A percentile compares a stretch with the other conserved stretches of the same genome.
Conservation (phyloP, 2,888 invertebrate genomes). For the Troides helena region DNA sequence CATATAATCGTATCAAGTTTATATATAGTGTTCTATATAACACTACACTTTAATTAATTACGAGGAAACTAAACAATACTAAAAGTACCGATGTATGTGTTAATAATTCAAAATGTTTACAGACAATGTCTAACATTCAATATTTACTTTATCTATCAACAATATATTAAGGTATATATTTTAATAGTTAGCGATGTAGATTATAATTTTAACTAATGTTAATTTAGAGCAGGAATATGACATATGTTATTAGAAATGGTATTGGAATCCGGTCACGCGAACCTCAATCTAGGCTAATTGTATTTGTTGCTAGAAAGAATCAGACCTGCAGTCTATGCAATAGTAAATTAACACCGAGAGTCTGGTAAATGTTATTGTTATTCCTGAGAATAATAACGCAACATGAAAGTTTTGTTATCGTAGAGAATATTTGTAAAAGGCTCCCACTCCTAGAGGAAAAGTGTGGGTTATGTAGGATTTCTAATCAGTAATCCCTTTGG, state of each 20-base stretch:
- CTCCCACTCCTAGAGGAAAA: no score
- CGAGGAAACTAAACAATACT: not conserved
- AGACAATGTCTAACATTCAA: not conserved
- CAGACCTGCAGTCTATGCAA: not conserved
- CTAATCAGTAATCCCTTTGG: no score
- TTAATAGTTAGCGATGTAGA: not conserved
- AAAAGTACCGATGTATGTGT: not conserved
- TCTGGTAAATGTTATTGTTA: not conserved
- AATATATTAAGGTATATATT: not conserved
- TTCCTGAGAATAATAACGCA: not conserved
- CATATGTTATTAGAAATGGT: not conserved
- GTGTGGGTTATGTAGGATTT: no score
- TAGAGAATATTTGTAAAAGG: no score
- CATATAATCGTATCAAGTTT: no score
- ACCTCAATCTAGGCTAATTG: not conserved
- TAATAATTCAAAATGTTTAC: not conserved
- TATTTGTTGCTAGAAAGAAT: not conserved
- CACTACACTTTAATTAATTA: not conserved
- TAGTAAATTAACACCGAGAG: not conserved
- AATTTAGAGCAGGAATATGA: not conserved
- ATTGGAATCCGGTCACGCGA: not conserved
- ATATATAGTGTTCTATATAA: not conserved
- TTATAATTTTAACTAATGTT: not conserved
- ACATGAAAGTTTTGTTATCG: no score
- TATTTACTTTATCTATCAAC: no score